A percentile compares a stretch with the other conserved stretches of the same genome.
Evolutionary conservation across 2,888 invertebrate genomes (phyloP).

Genomic region (Apodemia zela): DNA sequence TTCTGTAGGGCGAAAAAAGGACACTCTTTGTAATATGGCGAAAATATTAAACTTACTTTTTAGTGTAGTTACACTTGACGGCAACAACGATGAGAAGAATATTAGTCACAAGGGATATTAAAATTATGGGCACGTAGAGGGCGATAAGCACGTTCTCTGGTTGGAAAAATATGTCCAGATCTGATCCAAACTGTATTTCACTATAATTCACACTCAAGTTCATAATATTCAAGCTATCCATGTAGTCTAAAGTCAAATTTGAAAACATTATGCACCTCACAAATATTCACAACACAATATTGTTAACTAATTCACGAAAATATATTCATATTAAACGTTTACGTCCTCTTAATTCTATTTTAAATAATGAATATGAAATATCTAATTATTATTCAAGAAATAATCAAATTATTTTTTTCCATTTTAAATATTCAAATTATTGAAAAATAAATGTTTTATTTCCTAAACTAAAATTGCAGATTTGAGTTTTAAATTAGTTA

Average conservation of each 20-base stretch:
- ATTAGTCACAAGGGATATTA: conserved; percentile 82
- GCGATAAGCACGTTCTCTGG: conserved; percentile 77
- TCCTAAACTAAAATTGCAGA: too few relatives aligned
- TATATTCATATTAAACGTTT: too few relatives aligned
- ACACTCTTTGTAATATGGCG: too few relatives aligned
- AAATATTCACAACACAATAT: not conserved
- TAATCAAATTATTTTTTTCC: too few relatives aligned
- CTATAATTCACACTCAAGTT: conserved; percentile 40
- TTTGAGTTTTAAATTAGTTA: too few relatives aligned
- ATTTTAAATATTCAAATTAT: too few relatives aligned
- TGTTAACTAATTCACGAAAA: not conserved
- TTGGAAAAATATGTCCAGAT: conserved; percentile 63
- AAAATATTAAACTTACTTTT: conserved; percentile 75
- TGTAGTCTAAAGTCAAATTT: conserved; percentile 17
- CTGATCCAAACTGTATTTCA: conserved; percentile 46
- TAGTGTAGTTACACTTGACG: conserved; percentile 84
- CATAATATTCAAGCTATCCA: conserved; percentile 31
- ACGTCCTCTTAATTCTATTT: too few relatives aligned
- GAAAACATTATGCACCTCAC: conserved; percentile 21
- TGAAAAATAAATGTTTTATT: too few relatives aligned
- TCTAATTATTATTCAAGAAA: too few relatives aligned
- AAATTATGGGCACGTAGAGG: conserved; percentile 82
- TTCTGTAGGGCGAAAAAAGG: too few relatives aligned
- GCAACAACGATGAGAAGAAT: conserved; percentile 84
- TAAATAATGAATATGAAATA: too few relatives aligned